Evolutionary conservation across 2,888 invertebrate genomes (phyloP), one percentile per base, ranked within the genome.

Genomic region (Epirrita christyi): DNA sequence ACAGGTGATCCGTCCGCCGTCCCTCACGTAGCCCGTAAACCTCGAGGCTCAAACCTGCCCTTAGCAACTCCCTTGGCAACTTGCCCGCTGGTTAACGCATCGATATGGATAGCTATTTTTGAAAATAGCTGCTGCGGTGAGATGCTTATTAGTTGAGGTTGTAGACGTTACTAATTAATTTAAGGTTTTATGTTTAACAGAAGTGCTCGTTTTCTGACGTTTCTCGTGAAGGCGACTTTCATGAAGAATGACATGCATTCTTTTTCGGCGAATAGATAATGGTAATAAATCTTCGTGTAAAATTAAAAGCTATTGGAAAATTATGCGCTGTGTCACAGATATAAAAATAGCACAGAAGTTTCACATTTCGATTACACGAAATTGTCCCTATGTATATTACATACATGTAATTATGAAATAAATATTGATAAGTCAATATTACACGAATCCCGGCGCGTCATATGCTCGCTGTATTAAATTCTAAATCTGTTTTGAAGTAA

Each of bases 51-150:
- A 29, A 32, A 27, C 21, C 27, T 9, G 32, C 29, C 55, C 32
- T 43, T n/a, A n/a, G 14, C 37, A 37, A 42, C 32, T 36, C 32
- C 41, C 29, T 46, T 54, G 46, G 46, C 59, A 54, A 15, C 10
- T 4, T 45, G 32, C 54, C 46, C 54, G 40, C 36, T 50, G 49
- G 53, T 40, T 41, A 50, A 53, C 50, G 50, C 46, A 46, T 54
- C 49, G 46, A 46, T 51, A 57, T 29, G 34, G 44, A 45, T 34
- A 13, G 54, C 54, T 50, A 54, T 59, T 54, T 37, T 21, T 27
- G 54, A 54, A 54, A 50, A 46, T 10, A 54, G 46, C 38, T 28
- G 4, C 15, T 14, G 47, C 53, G 34, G 41, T 15, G 41, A 49
- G 45, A 41, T 28, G 36, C 27, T 44, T 14, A 40, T 27, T 40